Evolutionary conservation across 2,888 invertebrate genomes (phyloP).

Genomic region (Charanyca ferruginea): DNA sequence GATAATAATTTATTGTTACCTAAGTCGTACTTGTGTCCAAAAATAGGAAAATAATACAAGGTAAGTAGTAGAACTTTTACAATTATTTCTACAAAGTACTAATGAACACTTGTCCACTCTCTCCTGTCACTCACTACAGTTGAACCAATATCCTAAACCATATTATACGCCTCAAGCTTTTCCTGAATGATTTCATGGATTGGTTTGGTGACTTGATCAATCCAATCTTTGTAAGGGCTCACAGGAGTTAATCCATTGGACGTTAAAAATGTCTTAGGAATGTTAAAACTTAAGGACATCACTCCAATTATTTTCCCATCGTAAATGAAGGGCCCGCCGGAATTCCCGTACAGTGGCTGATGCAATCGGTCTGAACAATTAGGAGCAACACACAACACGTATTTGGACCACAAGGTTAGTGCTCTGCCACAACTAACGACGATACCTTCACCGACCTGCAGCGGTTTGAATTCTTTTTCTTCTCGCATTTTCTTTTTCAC

Average conservation of each 20-base stretch:
- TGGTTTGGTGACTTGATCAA: neutral
- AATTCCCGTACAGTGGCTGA: slow-evolving; percentile 46
- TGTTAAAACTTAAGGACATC: slow-evolving; percentile 24
- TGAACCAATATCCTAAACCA: no score
- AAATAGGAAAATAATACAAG: no score
- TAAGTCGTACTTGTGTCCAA: no score
- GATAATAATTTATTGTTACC: no score
- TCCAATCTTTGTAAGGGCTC: slow-evolving; percentile 40
- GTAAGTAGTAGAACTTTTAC: no score
- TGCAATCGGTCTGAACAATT: slow-evolving; percentile 32
- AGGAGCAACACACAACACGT: slow-evolving; percentile 31
- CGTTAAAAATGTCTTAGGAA: slow-evolving; percentile 18
- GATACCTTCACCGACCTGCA: slow-evolving; percentile 40
- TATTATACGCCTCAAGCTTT: neutral
- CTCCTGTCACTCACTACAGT: no score
- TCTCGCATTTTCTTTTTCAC: neutral
- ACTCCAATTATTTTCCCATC: slow-evolving; percentile 45
- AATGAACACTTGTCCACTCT: no score
- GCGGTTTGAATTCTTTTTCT: slow-evolving; percentile 17
- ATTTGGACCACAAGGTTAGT: slow-evolving; percentile 44
- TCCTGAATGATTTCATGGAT: neutral
- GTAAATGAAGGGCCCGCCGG: slow-evolving; percentile 46
- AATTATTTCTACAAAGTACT: no score
- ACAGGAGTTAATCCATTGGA: slow-evolving; percentile 51
- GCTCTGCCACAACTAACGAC: slow-evolving; percentile 34